Base-by-base conservation (phyloP, 2,113 vertebrate species). In the Oncorhynchus clarkii region DNA sequence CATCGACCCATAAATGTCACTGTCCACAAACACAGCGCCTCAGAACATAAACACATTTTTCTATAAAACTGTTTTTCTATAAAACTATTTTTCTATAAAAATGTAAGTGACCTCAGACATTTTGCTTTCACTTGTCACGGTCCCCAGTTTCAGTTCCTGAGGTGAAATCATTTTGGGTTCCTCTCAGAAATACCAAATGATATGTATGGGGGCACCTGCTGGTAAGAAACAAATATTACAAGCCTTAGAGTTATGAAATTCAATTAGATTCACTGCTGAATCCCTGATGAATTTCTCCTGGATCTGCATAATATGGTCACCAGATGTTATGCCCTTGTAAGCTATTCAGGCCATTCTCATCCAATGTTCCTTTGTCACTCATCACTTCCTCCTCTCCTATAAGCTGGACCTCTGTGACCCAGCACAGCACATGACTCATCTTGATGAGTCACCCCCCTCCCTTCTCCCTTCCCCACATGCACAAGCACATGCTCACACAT, bases 401-500 rank as follows among this genome's bases (percentile, higher is more conserved):
- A 45, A 20, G 16, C 31, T 68, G 5, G 16, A 29, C 24, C 14
- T 67, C 26, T 27, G 74, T 20, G 78, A 81, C 82, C 78, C 85
- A 80, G 81, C 77, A 85, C 66, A 27, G 82, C 89, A 89, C 88
- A 93, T 92, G 92, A 93, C 90, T 93, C 93, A 93, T 92, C 85
- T 88, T 82, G 89, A 90, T 93, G 91, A 93, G 90, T 92, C 93
- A 92, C 78, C 74, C 80, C 80, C 74, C 75, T 65, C 74, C 75
- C 72, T 59, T 31, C 62, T 79, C 70, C 57, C 73, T 71, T 74
- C 84, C 67, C 16, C 22, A 72, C 77, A 86, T 70, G 24, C 87
- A 79, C 85, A 65, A n/a, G 34, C 86, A 78, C 85, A 85, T 78
- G 34, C 86, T 82, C 90, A 85, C 89, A 90, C 86, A 90, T 88